phyloP scores from a whole-genome alignment of 2,797 vertebrate genomes.

The Heteromormyrus szaboi region DNA sequence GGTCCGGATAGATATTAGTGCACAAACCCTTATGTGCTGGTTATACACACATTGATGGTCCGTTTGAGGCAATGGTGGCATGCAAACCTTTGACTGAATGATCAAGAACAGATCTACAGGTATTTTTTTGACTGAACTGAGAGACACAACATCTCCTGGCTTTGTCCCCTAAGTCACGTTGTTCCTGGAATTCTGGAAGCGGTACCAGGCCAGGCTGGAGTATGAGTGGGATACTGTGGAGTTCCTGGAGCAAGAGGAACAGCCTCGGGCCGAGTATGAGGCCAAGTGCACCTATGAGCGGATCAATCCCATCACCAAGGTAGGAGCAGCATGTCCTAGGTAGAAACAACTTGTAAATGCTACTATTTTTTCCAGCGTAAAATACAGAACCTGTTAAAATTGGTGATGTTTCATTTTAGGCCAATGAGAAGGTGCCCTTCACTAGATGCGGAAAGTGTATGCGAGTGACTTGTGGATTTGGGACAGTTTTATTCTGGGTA shows the following conservation, averaged over 20 bases:
- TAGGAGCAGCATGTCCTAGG: conserved; percentile 37
- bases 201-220: conserved; percentile 81
- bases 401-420: conserved; percentile 43
- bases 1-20: background rate
- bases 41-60: background rate
- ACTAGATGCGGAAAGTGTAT: conserved; percentile 74
- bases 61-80: background rate
- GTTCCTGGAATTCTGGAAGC: conserved; percentile 92
- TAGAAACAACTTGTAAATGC: background rate
- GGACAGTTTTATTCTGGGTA: conserved; percentile 92
- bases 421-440: conserved; percentile 78
- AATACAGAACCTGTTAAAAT: background rate
- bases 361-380: background rate
- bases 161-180: conserved; percentile 66
- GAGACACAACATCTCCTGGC: background rate
- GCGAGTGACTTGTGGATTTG: conserved; percentile 71
- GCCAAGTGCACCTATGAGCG: conserved; percentile 72
- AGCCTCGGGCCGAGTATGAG: conserved; percentile 80
- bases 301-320: conserved; percentile 80
- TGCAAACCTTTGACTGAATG: background rate
- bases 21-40: background rate
- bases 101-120: background rate
- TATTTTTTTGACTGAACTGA: background rate
- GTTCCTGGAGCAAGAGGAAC: conserved; percentile 82
- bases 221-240: conserved; percentile 90